phyloP scores from a whole-genome alignment of 2,113 vertebrate species.

The Illadopsis cleaveri region DNA sequence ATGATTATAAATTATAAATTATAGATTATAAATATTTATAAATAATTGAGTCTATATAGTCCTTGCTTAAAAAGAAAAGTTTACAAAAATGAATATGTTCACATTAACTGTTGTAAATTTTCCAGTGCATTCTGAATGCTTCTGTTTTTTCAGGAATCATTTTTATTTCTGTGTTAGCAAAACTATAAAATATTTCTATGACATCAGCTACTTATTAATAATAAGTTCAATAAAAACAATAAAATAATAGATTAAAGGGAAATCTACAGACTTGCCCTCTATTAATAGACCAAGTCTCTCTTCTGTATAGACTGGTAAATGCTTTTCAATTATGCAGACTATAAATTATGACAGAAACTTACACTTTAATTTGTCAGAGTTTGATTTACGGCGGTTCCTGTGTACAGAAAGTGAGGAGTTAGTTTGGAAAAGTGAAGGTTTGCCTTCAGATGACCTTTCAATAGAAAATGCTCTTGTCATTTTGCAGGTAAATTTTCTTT shows the following conservation, averaged over 20 bases:
- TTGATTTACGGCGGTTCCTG: constrained; percentile 90
- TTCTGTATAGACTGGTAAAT: neutral
- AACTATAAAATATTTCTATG: neutral
- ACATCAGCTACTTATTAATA: neutral
- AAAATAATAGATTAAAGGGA: neutral
- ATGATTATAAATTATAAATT: too few relatives aligned
- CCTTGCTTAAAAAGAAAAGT: neutral
- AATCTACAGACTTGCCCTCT: neutral
- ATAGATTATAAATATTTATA: neutral
- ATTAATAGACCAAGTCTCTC: neutral
- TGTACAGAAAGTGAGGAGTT: constrained; percentile 96
- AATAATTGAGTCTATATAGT: neutral
- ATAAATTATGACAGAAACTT: neutral
- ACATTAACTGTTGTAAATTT: neutral
- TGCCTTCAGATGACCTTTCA: constrained; percentile 96
- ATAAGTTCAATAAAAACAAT: neutral
- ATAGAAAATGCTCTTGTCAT: constrained; percentile 97
- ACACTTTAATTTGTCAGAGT: constrained; percentile 76
- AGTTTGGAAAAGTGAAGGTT: constrained; percentile 97
- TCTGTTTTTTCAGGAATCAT: neutral
- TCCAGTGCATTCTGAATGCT: neutral
- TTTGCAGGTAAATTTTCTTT: constrained; percentile 83
- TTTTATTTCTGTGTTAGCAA: neutral
- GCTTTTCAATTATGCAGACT: neutral
- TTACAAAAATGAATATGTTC: neutral